Conservation (phyloP, 1,140 invertebrate species). For the Cyphomyrmex costatus region DNA sequence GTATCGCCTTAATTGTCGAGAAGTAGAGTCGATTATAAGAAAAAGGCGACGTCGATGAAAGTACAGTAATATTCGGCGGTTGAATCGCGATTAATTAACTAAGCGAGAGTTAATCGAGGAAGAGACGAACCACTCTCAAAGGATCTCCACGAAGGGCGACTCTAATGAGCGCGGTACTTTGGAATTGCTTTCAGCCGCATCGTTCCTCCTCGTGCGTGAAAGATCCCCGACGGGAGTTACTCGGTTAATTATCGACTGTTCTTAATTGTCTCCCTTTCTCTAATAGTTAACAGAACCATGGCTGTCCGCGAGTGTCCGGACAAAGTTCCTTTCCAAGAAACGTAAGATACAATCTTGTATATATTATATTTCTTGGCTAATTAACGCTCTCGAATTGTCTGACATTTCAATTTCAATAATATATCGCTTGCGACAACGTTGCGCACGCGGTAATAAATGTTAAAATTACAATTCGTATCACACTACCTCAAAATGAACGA, state of each 20-base stretch:
- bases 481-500: neutral
- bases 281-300: neutral
- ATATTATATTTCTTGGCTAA: neutral
- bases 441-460: neutral
- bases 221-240: slow-evolving; percentile 42
- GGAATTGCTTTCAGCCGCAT: slow-evolving; percentile 40
- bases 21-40: neutral
- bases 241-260: slow-evolving; percentile 53
- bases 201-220: slow-evolving; percentile 35
- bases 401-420: neutral
- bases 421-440: slow-evolving; percentile 1
- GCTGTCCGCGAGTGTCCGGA: neutral
- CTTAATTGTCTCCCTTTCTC: slow-evolving; percentile 34
- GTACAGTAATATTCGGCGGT: slow-evolving; percentile 35
- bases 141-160: slow-evolving; percentile 6
- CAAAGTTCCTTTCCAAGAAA: slow-evolving; percentile 17
- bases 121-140: slow-evolving; percentile 38
- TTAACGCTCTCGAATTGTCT: neutral
- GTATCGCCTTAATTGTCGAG: neutral
- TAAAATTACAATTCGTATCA: neutral
- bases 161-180: slow-evolving; percentile 54
- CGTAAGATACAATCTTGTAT: neutral
- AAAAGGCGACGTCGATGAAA: neutral
- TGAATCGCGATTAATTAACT: slow-evolving; percentile 50
- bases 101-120: slow-evolving; percentile 52